A percentile compares a stretch with the other conserved stretches of the same genome.
Evolutionary conservation across 2,888 invertebrate genomes (phyloP).

Genomic region (Eucera pruinosa): DNA sequence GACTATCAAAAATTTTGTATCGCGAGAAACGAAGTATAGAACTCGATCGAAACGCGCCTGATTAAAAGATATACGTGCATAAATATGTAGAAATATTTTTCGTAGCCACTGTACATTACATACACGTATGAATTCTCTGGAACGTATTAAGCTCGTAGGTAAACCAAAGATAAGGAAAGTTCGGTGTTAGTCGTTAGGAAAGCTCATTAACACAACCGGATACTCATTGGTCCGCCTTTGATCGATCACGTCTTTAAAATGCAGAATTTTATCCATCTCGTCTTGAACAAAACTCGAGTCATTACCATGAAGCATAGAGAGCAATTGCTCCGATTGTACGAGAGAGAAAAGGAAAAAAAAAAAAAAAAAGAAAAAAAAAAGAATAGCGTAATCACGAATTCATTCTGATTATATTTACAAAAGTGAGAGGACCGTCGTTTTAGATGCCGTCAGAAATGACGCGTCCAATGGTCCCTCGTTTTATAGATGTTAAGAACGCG

Average conservation of each 20-base stretch:
- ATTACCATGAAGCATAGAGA: not conserved
- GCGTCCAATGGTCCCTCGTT: not conserved
- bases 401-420: conserved; percentile 5
- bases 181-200: conserved; percentile 73
- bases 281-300: conserved; percentile 43
- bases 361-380: not conserved
- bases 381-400: conserved; percentile 12
- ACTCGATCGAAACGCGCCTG: no score
- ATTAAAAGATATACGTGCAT: conserved; percentile 2
- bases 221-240: conserved; percentile 58
- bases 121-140: conserved; percentile 40
- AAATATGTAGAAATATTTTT: no score
- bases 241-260: conserved; percentile 55
- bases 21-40: no score
- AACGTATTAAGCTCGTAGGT: conserved; percentile 67
- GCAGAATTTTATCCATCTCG: conserved; percentile 52
- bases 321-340: conserved; percentile 5
- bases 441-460: not conserved
- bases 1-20: no score
- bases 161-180: conserved; percentile 75
- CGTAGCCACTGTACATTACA: no score
- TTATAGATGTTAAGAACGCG: conserved; percentile 8
- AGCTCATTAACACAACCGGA: conserved; percentile 60
- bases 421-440: not conserved
- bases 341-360: not conserved